phyloP scores from a whole-genome alignment of 2,113 vertebrate species.

The Paramisgurnus dabryanus region DNA sequence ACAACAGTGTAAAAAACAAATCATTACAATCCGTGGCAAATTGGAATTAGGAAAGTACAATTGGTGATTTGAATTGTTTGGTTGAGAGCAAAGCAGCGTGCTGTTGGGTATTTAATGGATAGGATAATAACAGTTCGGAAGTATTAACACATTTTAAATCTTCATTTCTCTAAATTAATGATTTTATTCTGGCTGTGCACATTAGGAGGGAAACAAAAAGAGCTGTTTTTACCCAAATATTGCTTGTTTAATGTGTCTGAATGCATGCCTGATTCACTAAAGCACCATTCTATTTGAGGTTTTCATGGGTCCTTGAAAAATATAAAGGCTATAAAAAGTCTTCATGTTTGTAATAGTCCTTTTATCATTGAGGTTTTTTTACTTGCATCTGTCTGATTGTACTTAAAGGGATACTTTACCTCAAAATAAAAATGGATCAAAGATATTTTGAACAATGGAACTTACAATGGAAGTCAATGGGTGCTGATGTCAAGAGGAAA shows the following conservation, averaged over 20 bases:
- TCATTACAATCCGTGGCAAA: conserved; percentile 11
- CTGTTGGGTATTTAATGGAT: conserved; percentile 6
- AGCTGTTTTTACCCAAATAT: conserved; percentile 53
- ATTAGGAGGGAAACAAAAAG: conserved; percentile 22
- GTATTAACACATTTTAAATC: conserved; percentile 31
- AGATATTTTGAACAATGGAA: too few species aligned
- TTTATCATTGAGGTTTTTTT: too few species aligned
- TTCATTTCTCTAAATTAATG: conserved; percentile 13
- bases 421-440: too few species aligned
- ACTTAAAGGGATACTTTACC: too few species aligned
- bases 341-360: background rate
- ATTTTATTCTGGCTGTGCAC: conserved; percentile 32
- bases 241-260: conserved; percentile 34
- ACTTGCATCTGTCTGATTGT: too few species aligned
- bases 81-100: conserved; percentile 8
- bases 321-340: background rate
- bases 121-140: background rate
- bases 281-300: conserved; percentile 20
- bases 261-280: conserved; percentile 48
- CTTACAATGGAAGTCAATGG: too few species aligned
- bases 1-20: background rate
- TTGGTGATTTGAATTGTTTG: conserved; percentile 15
- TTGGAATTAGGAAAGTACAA: background rate
- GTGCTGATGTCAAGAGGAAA: too few species aligned
- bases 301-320: background rate